Percentiles rank a stretch among this genome's conserved stretches.
phyloP scores from a whole-genome alignment of 1,140 invertebrate genomes.

The Zaprionus ornatus region DNA sequence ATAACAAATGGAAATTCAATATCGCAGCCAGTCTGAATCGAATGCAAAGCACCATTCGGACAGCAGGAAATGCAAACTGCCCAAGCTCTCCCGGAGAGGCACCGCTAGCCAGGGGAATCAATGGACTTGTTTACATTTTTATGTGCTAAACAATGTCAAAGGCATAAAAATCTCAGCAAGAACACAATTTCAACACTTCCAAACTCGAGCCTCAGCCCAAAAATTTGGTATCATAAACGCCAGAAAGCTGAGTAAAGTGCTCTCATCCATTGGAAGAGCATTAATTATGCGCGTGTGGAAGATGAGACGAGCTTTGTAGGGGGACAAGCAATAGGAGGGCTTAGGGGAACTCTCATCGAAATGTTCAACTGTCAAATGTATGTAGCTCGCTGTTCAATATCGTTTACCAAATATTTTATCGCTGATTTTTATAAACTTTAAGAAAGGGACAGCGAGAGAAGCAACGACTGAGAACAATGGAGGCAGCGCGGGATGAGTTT shows the following conservation, averaged over 20 bases:
- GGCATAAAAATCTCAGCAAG: constrained; percentile 59
- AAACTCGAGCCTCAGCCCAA: constrained; percentile 17
- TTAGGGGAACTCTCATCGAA: neutral
- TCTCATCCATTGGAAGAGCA: constrained; percentile 14
- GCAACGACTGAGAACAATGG: neutral
- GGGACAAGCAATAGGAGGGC: constrained; percentile 7
- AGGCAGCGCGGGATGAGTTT: neutral
- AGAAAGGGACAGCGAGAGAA: neutral
- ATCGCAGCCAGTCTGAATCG: constrained; percentile 24
- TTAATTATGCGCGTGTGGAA: constrained; percentile 39
- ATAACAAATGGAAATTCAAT: constrained; percentile 64
- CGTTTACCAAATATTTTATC: constrained; percentile 67
- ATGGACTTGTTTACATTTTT: constrained; percentile 72
- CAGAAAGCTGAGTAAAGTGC: constrained; percentile 41
- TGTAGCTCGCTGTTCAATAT: constrained; percentile 58
- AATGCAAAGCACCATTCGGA: neutral
- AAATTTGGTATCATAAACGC: constrained; percentile 65
- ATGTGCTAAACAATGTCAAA: constrained; percentile 45
- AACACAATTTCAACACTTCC: constrained; percentile 74
- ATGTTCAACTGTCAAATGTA: constrained; percentile 63
- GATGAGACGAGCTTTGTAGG: constrained; percentile 6
- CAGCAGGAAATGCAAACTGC: constrained; percentile 21
- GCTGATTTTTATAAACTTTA: constrained; percentile 44
- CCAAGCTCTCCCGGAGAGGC: neutral
- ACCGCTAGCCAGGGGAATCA: neutral